Conservation (phyloP, 2,888 invertebrate genomes). For the Venustoraphidia nigricollis region DNA sequence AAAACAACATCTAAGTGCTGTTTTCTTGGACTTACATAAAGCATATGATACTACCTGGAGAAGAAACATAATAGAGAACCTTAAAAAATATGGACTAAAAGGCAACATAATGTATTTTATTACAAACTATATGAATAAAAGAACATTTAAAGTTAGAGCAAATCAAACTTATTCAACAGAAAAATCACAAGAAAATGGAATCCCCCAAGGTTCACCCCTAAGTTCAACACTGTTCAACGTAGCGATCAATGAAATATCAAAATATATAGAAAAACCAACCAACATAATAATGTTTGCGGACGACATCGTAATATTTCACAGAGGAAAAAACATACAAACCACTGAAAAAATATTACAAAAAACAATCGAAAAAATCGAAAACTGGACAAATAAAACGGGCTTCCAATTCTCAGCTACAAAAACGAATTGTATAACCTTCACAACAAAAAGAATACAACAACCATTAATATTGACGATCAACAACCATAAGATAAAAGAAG, state of each 20-base stretch:
- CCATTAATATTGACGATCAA: background rate
- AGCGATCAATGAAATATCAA: too few species aligned
- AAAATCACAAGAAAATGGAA: background rate
- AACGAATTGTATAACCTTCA: slow-evolving; percentile 5
- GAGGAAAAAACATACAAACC: slow-evolving; percentile 5
- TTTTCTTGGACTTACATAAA: slow-evolving; percentile 8
- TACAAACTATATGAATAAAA: background rate
- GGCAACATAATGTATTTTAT: too few species aligned
- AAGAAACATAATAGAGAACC: slow-evolving; percentile 7
- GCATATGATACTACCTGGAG: slow-evolving; percentile 6
- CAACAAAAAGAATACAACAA: background rate
- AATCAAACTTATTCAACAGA: background rate
- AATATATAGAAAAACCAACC: too few species aligned
- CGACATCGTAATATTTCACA: background rate
- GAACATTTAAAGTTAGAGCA: background rate
- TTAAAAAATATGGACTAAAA: slow-evolving; percentile 4
- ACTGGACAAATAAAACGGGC: slow-evolving; percentile 4
- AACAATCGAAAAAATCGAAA: slow-evolving; percentile 5
- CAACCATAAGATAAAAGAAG: background rate
- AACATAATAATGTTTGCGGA: background rate
- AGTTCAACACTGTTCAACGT: background rate
- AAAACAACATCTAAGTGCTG: slow-evolving; percentile 9
- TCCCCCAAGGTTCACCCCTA: background rate
- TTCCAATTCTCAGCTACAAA: slow-evolving; percentile 9
- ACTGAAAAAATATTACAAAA: slow-evolving; percentile 4